Conservation (phyloP, 23 tunicate species). For the Botrylloides violaceus region DNA sequence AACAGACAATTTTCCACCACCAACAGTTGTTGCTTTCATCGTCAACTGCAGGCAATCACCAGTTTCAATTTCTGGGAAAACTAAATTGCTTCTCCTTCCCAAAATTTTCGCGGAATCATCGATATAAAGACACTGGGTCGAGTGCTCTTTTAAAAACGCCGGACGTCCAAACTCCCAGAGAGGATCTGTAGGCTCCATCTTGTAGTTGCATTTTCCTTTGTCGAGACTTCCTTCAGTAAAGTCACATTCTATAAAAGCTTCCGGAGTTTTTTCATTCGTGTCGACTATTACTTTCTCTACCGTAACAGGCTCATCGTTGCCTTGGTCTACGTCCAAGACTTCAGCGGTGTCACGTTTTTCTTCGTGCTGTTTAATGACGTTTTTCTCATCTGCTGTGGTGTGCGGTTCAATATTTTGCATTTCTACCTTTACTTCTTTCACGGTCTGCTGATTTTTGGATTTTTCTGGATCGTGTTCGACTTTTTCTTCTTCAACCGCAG, state of each 20-base stretch:
- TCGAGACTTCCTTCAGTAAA: neutral
- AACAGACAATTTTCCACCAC: neutral
- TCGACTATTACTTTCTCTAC: too few relatives aligned
- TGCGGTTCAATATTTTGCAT: neutral
- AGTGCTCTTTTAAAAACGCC: neutral
- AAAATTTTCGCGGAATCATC: neutral
- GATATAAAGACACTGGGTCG: neutral
- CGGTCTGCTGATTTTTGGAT: neutral
- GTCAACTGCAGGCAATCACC: neutral
- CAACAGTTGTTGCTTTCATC: neutral
- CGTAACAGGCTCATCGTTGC: neutral
- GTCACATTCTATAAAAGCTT: neutral
- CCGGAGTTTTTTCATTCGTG: too few relatives aligned
- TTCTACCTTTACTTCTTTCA: neutral
- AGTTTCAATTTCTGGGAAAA: neutral
- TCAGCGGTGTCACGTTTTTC: conserved; percentile 1
- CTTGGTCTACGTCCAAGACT: neutral
- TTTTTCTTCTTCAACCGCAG: too few relatives aligned
- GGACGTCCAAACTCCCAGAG: neutral
- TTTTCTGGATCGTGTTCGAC: neutral
- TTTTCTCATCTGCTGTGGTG: neutral
- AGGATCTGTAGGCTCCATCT: neutral
- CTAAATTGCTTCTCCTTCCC: neutral
- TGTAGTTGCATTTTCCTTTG: neutral
- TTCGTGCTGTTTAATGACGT: too few relatives aligned